A percentile compares a stretch with the other conserved stretches of the same genome.
Conservation (phyloP, 2,797 vertebrate genomes). For the Enteromius fasciolatus region DNA sequence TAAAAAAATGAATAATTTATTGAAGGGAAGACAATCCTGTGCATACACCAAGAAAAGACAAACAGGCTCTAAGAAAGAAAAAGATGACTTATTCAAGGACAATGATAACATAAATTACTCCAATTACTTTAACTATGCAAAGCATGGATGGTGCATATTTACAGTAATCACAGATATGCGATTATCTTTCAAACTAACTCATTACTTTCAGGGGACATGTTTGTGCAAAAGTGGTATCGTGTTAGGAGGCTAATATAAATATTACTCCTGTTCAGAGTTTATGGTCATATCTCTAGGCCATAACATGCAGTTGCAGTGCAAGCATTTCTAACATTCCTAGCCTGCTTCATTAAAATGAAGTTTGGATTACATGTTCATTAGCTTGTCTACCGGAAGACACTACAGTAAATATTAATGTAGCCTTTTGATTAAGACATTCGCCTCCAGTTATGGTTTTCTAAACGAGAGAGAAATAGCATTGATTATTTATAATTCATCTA, state of each 20-base stretch:
- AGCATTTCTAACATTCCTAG: slow-evolving; percentile 14
- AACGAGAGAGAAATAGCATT: slow-evolving; percentile 18
- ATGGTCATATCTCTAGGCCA: slow-evolving; percentile 12
- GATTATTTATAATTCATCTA: slow-evolving; percentile 32
- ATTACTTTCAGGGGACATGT: slow-evolving; percentile 27
- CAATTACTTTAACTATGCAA: slow-evolving; percentile 47
- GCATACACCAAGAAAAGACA: slow-evolving; percentile 62
- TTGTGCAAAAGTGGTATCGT: background rate
- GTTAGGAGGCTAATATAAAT: slow-evolving; percentile 38
- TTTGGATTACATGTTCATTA: slow-evolving; percentile 3
- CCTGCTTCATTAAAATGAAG: slow-evolving; percentile 37
- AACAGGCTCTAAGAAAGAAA: slow-evolving; percentile 61
- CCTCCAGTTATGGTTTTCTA: slow-evolving; percentile 1
- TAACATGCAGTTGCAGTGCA: background rate
- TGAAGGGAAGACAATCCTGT: slow-evolving; percentile 55
- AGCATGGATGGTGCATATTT: slow-evolving; percentile 38
- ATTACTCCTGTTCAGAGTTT: slow-evolving; percentile 27
- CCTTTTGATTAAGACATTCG: slow-evolving; percentile 10
- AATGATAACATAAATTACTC: slow-evolving; percentile 18
- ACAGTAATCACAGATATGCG: slow-evolving; percentile 44
- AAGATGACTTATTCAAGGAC: slow-evolving; percentile 1
- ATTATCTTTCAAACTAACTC: slow-evolving; percentile 47
- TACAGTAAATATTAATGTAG: slow-evolving; percentile 32
- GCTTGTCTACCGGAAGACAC: background rate
- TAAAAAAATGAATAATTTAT: slow-evolving; percentile 76